phyloP scores from a whole-genome alignment of 2,113 vertebrate genomes.

The Neolamprologus brichardi region DNA sequence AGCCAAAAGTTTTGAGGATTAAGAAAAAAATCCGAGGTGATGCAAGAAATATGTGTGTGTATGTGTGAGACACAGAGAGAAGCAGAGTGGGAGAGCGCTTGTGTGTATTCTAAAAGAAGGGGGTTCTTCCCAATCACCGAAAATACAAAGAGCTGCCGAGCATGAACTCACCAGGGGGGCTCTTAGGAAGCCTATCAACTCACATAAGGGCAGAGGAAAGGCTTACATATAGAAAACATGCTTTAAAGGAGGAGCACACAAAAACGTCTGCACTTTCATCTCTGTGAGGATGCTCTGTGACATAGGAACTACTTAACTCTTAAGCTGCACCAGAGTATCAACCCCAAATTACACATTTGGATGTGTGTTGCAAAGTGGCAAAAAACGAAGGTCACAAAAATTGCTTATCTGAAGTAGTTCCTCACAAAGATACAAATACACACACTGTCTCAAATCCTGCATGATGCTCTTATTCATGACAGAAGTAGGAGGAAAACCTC shows the following conservation, averaged over 20 bases:
- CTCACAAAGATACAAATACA: background rate
- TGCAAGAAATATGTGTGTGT: background rate
- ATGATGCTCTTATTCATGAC: background rate
- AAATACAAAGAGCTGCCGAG: conserved; percentile 66
- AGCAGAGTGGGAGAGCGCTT: background rate
- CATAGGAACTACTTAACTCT: background rate
- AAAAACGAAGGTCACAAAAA: background rate
- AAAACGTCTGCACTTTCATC: background rate
- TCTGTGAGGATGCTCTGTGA: background rate
- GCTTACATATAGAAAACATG: conserved; percentile 17
- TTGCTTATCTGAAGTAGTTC: background rate
- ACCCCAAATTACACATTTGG: background rate
- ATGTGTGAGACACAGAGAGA: background rate
- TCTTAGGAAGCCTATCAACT: conserved; percentile 52
- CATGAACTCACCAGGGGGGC: conserved; percentile 54
- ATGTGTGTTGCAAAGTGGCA: background rate
- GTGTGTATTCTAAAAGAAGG: conserved; percentile 47
- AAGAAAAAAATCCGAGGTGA: background rate
- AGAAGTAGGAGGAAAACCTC: background rate
- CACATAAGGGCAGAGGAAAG: conserved; percentile 37
- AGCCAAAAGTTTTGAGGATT: background rate
- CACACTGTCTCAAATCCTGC: background rate
- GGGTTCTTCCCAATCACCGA: conserved; percentile 48
- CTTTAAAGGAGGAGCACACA: background rate
- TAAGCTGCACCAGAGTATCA: background rate